Evolutionary conservation across 2,888 invertebrate species (phyloP).

Genomic region (Scotopteryx bipunctaria): DNA sequence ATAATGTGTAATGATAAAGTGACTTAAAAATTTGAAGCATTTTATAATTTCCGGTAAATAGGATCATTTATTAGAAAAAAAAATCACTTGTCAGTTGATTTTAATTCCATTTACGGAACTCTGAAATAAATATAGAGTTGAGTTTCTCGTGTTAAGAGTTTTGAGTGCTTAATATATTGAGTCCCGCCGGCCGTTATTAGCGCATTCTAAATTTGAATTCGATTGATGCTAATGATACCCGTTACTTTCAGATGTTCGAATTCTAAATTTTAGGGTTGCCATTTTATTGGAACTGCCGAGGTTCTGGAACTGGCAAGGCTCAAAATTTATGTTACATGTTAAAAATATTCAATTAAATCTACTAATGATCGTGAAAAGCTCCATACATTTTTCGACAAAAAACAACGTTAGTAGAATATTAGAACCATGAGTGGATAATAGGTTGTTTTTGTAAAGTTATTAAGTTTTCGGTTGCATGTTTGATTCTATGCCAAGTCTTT

Average conservation of each 20-base stretch:
- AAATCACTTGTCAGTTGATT: neutral
- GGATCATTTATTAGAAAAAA: conserved; percentile 3
- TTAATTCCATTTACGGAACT: conserved; percentile 26
- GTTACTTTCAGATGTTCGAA: conserved; percentile 33
- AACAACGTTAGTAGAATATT: no score
- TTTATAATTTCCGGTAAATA: no score
- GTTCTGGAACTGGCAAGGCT: neutral
- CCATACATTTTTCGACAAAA: no score
- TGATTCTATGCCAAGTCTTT: no score
- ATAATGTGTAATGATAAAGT: no score
- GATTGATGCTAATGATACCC: conserved; percentile 41
- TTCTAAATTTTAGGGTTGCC: conserved; percentile 26
- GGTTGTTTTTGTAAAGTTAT: no score
- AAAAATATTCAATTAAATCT: neutral
- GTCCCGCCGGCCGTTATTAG: conserved; percentile 45
- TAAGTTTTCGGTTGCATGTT: no score
- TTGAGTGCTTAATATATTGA: conserved; percentile 61
- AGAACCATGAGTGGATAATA: no score
- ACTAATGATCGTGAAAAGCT: no score
- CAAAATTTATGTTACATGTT: neutral
- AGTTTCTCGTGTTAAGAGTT: conserved; percentile 52
- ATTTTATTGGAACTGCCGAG: neutral
- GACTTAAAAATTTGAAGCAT: no score
- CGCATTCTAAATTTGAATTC: conserved; percentile 49
- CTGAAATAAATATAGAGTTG: conserved; percentile 34